Evolutionary conservation across 2,113 vertebrate species (phyloP).

Genomic region (Dipodomys stephensi): DNA sequence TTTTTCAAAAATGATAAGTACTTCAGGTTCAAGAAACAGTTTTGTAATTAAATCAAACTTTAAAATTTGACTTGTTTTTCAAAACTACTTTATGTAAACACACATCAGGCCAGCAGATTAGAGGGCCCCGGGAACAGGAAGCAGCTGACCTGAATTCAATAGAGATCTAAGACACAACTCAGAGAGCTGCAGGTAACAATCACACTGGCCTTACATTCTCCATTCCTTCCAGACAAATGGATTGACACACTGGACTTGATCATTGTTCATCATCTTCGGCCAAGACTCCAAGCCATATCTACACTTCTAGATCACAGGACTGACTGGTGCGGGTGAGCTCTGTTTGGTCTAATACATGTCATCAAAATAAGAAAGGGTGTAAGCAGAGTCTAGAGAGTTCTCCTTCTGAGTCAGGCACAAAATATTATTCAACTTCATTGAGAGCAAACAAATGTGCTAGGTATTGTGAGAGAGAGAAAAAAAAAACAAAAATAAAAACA

Average conservation of each 20-base stretch:
- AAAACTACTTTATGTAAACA: conserved; percentile 19
- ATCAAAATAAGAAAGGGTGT: not conserved
- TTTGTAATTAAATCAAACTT: conserved; percentile 28
- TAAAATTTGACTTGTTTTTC: not conserved
- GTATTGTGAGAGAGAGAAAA: not conserved
- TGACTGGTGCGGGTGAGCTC: not conserved
- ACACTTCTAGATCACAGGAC: not conserved
- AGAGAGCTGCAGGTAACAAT: not conserved
- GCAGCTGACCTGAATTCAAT: not conserved
- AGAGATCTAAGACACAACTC: not conserved
- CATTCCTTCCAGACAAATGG: not conserved
- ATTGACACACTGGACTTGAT: not conserved
- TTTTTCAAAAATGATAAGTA: conserved; percentile 26
- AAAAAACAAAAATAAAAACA: not conserved
- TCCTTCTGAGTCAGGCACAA: not conserved
- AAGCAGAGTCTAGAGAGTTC: not conserved
- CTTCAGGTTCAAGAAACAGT: not conserved
- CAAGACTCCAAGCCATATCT: not conserved
- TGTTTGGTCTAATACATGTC: not conserved
- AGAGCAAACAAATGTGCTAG: not conserved
- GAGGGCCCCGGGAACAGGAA: not conserved
- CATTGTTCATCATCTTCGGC: not conserved
- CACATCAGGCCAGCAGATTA: not conserved
- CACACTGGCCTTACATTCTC: not conserved
- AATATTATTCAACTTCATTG: not conserved